Evolutionary conservation across 2,113 vertebrate genomes (phyloP).

Genomic region (Chlorodrepanis virens): DNA sequence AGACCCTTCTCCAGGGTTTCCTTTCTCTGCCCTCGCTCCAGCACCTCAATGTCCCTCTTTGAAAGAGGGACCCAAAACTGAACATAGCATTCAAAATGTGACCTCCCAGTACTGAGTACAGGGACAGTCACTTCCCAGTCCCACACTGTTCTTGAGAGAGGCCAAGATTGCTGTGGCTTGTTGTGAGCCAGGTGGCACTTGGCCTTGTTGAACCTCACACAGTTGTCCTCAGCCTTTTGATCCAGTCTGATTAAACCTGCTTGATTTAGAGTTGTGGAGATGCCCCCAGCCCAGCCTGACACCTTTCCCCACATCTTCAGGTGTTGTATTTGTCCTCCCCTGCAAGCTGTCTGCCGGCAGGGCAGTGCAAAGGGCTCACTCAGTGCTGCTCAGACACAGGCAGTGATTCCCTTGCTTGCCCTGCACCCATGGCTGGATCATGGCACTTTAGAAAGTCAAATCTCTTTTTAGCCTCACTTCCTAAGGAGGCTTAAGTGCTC

Average conservation of each 20-base stretch:
- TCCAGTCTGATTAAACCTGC: not conserved
- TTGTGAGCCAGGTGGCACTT: not conserved
- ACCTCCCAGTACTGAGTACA: not conserved
- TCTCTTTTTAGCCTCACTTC: constrained; percentile 24
- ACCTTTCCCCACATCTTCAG: not conserved
- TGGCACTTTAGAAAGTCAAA: constrained; percentile 41
- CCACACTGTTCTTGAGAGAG: not conserved
- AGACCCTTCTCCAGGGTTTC: not conserved
- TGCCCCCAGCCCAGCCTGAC: not conserved
- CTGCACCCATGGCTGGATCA: not conserved
- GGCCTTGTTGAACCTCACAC: not conserved
- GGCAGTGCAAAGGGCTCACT: not conserved
- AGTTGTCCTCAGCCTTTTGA: not conserved
- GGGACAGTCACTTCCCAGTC: not conserved
- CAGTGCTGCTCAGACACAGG: not conserved
- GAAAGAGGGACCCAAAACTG: not conserved
- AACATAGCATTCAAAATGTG: not conserved
- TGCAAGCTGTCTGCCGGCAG: not conserved
- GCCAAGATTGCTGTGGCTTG: not conserved
- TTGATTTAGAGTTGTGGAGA: not conserved
- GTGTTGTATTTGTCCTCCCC: fast-evolving
- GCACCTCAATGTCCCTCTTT: not conserved
- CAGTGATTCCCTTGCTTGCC: not conserved
- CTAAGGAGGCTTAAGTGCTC: constrained; percentile 51
- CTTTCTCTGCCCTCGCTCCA: not conserved